These are phyloP conservation scores for Eretmochelys imbricata DNA, from an alignment of 2,113 vertebrate genomes.

Conservation along the genomic window DNA sequence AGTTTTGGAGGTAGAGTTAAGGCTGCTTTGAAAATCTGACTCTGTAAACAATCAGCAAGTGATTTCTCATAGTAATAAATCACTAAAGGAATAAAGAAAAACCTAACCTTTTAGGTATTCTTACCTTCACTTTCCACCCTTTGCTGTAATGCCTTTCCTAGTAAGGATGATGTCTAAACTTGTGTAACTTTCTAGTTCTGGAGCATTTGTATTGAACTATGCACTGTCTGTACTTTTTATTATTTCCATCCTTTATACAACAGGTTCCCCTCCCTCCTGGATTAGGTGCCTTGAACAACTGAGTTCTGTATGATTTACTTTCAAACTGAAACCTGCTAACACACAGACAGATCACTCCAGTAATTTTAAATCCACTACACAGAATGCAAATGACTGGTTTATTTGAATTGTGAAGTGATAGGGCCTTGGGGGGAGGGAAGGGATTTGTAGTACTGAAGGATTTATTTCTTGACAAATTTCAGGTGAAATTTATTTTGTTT, in stretches of 20 bases:
- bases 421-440: background rate
- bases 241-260: slow-evolving; percentile 44
- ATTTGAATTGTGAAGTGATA: background rate
- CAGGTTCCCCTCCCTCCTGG: slow-evolving; percentile 26
- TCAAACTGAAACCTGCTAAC: background rate
- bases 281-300: slow-evolving; percentile 14
- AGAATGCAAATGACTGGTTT: background rate
- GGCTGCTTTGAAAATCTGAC: background rate
- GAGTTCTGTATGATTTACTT: background rate
- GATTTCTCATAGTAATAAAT: background rate
- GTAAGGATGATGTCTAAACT: background rate
- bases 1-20: background rate
- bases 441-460: background rate
- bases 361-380: background rate
- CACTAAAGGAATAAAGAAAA: background rate
- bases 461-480: background rate
- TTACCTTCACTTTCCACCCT: background rate
- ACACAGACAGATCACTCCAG: background rate
- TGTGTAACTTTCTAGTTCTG: background rate
- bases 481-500: background rate
- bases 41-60: background rate
- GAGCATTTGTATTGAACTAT: slow-evolving; percentile 43
- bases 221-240: background rate
- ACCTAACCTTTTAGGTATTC: background rate
- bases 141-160: background rate